Evolutionary conservation across 2,888 invertebrate species (phyloP), one percentile per base, ranked within the genome.

Genomic region (Conistra vaccinii): DNA sequence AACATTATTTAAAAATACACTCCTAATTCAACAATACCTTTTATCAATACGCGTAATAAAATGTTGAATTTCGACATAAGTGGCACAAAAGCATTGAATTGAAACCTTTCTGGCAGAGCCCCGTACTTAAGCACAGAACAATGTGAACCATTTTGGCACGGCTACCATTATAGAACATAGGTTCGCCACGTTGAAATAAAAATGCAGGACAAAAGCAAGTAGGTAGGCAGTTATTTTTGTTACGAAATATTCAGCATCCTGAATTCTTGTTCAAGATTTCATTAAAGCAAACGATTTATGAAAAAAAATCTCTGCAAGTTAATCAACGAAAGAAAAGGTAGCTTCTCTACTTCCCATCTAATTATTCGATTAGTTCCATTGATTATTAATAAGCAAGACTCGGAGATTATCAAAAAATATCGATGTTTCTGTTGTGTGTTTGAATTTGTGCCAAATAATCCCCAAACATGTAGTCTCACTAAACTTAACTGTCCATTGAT

Each of bases 71-170:
- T 67, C 26, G 51, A 80, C 75, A 35, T 66, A 7, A 68, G 63
- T n/a, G 32, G 39, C 45, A 76, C 60, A 66, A 66, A 63, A 61
- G 73, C 72, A 57, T 23, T 45, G 73, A 78, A 82, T 81, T 77
- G 73, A 78, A 81, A 73, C 73, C 68, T 78, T 66, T 81, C 65
- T 76, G 76, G 80, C 83, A 66, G 45, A 61, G 58, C 58, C 62
- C 42, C 35, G 71, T 61, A 68, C 71, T 63, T 71, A 55, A 76
- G 68, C 26, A 62, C 45, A 69, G 61, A 72, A 80, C 61, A 80
- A 76, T 71, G 69, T 62, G 14, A 69, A 70, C 69, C 73, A 80
- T 62, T 76, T 86, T 85, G 81, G 86, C 85, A 80, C 76, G 10
- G 23, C 66, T 51, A 67, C 63, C 69, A 42, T 68, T 71, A 60